Evolutionary conservation across 2,888 invertebrate genomes (phyloP), one percentile per base, ranked within the genome.

Genomic region (Drosophila atripex): DNA sequence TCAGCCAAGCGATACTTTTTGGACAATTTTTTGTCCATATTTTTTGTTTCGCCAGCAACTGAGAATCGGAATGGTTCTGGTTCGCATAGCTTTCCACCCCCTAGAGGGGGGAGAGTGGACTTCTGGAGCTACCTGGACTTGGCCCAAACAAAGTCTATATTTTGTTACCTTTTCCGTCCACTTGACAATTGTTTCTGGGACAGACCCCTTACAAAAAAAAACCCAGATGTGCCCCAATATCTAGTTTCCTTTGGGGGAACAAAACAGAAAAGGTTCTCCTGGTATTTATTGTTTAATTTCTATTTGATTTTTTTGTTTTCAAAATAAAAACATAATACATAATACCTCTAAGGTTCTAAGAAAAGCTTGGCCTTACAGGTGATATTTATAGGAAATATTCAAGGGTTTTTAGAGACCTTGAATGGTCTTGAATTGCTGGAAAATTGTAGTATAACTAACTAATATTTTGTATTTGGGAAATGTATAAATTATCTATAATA

Each of bases 1-100:
- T 79, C 84, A 85, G 30, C 84, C 70, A 86, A 86, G 80, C 87
- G 83, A 21, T 70, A 63, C 77, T 75, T 78, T 35, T 79, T 79
- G 72, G 76, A 68, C 70, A 79, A n/a, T 35, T 45, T 45, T 28
- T 45, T 46, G 12, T 52, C 45, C 12, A 38, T 28, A 58, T 50
- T 38, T 28, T 68, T 3, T 23, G 43, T 21, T 60, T 46, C 38
- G 28, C 35, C 23, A 18, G 21, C 68, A 54, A 49, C 64, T 73
- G 58, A 43, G 55, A 51, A 47, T 38, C 46, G 71, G 74, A 82
- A 80, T 65, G 78, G 82, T 78, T 64, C 66, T 64, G 63, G 66
- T 72, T 75, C 68, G 71, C 60, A 41, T 63, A 52, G 41, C 56
- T 57, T 16, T 23, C 11, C 28, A n/a, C 16, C 16, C 9, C 18